Evolutionary conservation across 2,888 invertebrate genomes (phyloP), one percentile per base, ranked within the genome.

Genomic region (Harpalus rubripes): DNA sequence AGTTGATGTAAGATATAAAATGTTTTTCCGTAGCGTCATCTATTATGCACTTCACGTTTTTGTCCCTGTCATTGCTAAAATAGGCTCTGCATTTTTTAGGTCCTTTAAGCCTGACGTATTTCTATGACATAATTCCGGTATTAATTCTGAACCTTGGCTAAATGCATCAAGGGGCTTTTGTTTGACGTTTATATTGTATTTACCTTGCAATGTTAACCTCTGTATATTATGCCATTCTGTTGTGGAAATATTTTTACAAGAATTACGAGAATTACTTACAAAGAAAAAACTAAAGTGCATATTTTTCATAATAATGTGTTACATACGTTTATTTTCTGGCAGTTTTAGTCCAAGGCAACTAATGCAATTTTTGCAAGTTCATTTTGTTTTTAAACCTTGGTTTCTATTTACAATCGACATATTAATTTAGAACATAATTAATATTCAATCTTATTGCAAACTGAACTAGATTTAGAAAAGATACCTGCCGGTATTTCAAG

Each of bases 1-100:
- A 18, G 6, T 18, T 41, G 44, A 39, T 68, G 68, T 4, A 68
- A 68, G 68, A 68, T 68, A 74, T 74, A 74, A 74, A 74, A 74
- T 74, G 72, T 74, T 74, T 74, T 74, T 44, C 41, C 18, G 44
- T 41, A 44, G 15, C 72, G 12, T 74, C 72, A 44, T 68, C 68
- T 68, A 68, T 74, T 74, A 41, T 74, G 72, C 44, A 74, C 44
- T 44, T 44, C 72, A 74, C 44, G 72, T 44, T 74, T 74, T 74
- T 74, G 18, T 74, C 16, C 68, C 16, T 74, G 41, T 74, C 41
- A 18, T 52, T 74, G 72, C 41, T 44, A 74, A 44, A 68, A 74
- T 44, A 44, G 72, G 72, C 72, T 74, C 44, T 74, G 44, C 41
- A 44, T 68, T 74, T 44, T 74, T 74, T 44, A 72, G 72, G 16